phyloP scores from a whole-genome alignment of 1,140 invertebrate genomes.

The Nebria ingens region DNA sequence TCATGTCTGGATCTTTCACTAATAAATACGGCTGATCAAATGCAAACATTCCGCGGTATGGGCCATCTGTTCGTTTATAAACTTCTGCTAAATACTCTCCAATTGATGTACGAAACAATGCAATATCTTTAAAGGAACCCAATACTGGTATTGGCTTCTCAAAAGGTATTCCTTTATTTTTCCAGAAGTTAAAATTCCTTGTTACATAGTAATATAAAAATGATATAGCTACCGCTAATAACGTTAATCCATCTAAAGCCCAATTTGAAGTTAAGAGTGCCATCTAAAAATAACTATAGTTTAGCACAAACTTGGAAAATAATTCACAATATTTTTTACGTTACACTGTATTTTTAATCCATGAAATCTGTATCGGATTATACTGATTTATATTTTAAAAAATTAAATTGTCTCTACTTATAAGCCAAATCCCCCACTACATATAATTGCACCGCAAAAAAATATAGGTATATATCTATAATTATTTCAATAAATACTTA shows the following conservation, averaged over 20 bases:
- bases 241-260: background rate
- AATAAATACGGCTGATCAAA: conserved; percentile 27
- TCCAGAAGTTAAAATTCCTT: conserved; percentile 35
- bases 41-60: conserved; percentile 30
- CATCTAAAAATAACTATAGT: background rate
- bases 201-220: conserved; percentile 19
- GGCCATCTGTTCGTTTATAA: conserved; percentile 21
- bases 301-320: too few species aligned
- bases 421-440: too few species aligned
- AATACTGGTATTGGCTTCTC: conserved; percentile 28
- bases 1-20: conserved; percentile 40
- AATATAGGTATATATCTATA: too few species aligned
- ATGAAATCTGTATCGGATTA: too few species aligned
- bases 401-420: too few species aligned
- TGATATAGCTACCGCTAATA: background rate
- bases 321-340: background rate
- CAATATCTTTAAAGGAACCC: conserved; percentile 26
- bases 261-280: background rate
- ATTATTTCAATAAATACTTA: too few species aligned
- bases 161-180: conserved; percentile 31
- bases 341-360: too few species aligned
- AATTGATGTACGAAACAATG: conserved; percentile 20
- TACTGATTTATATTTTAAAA: too few species aligned
- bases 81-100: conserved; percentile 21
- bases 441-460: too few species aligned